Percentiles rank a stretch among this genome's conserved stretches.
Conservation (phyloP, 2,797 vertebrate species). For the Meriones psammophilus region DNA sequence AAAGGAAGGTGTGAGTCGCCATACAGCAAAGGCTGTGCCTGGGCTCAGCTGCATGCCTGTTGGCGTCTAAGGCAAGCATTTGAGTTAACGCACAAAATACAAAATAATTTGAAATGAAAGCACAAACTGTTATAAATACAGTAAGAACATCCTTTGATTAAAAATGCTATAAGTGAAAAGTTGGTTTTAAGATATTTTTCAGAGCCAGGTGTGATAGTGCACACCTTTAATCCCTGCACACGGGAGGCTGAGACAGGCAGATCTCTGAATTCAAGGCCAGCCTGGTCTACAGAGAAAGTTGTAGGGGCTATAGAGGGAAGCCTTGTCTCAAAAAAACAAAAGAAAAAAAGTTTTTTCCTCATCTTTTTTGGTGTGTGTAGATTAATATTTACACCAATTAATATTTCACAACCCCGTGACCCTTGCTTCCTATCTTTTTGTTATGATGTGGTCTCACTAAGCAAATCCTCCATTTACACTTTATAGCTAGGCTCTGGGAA, state of each 20-base stretch:
- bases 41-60: conserved; percentile 57
- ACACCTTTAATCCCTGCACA: neutral
- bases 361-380: conserved; percentile 50
- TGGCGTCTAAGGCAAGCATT: conserved; percentile 59
- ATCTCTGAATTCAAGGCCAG: neutral
- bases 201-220: neutral
- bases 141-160: conserved; percentile 69
- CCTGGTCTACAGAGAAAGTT: neutral
- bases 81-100: conserved; percentile 68
- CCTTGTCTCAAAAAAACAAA: neutral
- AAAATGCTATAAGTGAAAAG: conserved; percentile 58
- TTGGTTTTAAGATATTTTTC: conserved; percentile 73
- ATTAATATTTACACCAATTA: conserved; percentile 40
- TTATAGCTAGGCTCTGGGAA: conserved; percentile 47
- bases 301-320: neutral
- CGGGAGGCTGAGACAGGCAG: neutral
- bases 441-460: conserved; percentile 61
- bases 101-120: conserved; percentile 61
- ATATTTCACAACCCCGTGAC: conserved; percentile 29
- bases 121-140: conserved; percentile 60
- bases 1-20: conserved; percentile 22
- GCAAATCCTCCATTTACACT: conserved; percentile 65
- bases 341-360: conserved; percentile 37
- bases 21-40: conserved; percentile 15
- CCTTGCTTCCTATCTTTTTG: conserved; percentile 71